phyloP scores from a whole-genome alignment of 2,888 invertebrate genomes.

The Pseudococcus viburni region DNA sequence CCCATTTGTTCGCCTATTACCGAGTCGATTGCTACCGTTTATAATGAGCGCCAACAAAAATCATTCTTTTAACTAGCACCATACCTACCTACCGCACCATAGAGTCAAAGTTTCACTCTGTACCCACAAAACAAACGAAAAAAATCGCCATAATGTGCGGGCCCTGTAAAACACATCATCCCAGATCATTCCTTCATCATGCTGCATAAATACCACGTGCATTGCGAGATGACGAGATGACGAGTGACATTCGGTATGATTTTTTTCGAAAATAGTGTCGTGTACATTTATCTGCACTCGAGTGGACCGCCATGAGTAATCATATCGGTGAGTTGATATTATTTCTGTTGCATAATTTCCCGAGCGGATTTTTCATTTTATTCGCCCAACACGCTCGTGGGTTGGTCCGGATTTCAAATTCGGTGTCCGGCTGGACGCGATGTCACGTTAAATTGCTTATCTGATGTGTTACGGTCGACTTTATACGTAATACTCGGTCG shows the following conservation, averaged over 20 bases:
- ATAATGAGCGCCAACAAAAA: constrained; percentile 54
- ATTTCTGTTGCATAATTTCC: background rate
- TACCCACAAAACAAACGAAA: constrained; percentile 16
- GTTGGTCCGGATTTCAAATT: background rate
- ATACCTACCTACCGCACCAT: background rate
- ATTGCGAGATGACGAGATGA: background rate
- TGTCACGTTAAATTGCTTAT: constrained; percentile 39
- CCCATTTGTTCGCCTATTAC: constrained; percentile 64
- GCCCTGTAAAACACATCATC: background rate
- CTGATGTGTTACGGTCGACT: background rate
- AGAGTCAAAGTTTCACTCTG: background rate
- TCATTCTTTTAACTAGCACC: constrained; percentile 38
- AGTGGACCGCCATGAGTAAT: too few relatives aligned
- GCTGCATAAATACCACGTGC: background rate
- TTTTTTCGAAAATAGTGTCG: too few relatives aligned
- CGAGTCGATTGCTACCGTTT: constrained; percentile 59
- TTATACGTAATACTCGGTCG: background rate
- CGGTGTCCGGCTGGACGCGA: background rate
- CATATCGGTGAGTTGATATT: background rate
- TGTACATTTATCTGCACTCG: too few relatives aligned
- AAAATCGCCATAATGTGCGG: constrained; percentile 28
- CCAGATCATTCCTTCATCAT: background rate
- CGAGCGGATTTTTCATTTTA: background rate
- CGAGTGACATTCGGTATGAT: background rate
- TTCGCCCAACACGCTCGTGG: constrained; percentile 23